Base-by-base conservation (phyloP, 2,888 invertebrate genomes). In the Orthonevra nobilis region DNA sequence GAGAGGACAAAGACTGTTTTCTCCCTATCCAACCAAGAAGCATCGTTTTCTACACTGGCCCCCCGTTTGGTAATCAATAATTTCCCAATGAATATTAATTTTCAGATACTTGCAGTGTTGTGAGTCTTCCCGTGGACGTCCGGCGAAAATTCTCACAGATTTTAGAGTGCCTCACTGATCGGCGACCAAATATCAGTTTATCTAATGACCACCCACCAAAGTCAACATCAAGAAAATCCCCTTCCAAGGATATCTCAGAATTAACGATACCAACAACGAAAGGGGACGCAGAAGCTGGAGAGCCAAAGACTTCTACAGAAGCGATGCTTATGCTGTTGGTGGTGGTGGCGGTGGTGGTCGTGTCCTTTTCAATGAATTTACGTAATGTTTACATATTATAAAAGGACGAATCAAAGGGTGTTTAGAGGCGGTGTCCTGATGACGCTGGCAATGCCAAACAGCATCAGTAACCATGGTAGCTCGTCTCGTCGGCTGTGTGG, bases 331-430 rank as follows among this genome's bases (percentile, higher is more conserved):
- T 48, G 44, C 54, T n/a, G n/a, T n/a, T n/a, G n/a, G n/a, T n/a
- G n/a, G n/a, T n/a, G n/a, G n/a, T n/a, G n/a, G n/a, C 23, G 23
- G 23, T 23, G n/a, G n/a, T 9, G 42, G 60, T 60, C 30, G 60
- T 60, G 50, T 69, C 50, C 42, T 34, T 40, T 52, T 50, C 50
- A 60, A 69, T 60, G 58, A 66, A 66, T 73, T 52, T 58, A 73
- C 58, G 34, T 50, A 46, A 73, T 64, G 66, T 73, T 73, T 63
- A 58, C 42, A 54, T 58, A 66, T 73, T 44, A 56, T 60, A 73
- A 73, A 66, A 64, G 73, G 61, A 61, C 61, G 58, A 73, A 66
- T 66, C 73, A 73, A 73, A 73, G 52, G 66, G 58, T 58, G 48
- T 23, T 23, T 40, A 19, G 9, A 30, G 36, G 56, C 34, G 34